A percentile compares a stretch with the other conserved stretches of the same genome.
Conservation (phyloP, 2,113 vertebrate species). For the Gadus chalcogrammus region DNA sequence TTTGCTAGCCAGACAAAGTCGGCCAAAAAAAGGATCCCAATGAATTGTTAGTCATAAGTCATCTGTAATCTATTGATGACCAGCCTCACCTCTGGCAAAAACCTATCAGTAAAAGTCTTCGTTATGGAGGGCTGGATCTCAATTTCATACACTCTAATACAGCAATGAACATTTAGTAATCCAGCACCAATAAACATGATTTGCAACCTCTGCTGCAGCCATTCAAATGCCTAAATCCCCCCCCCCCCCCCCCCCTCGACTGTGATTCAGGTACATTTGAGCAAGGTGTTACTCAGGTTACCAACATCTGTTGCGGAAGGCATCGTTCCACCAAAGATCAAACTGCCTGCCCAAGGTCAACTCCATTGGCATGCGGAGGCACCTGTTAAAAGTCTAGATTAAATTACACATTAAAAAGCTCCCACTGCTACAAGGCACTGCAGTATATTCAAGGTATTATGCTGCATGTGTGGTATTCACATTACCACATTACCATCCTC, state of each 20-base stretch:
- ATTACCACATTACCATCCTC: neutral
- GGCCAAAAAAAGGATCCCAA: no score
- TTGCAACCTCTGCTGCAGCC: slow-evolving; percentile 32
- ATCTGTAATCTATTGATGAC: neutral
- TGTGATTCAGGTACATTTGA: slow-evolving; percentile 44
- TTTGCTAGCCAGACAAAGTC: no score
- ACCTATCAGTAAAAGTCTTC: slow-evolving; percentile 37
- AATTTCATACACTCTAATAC: slow-evolving; percentile 37
- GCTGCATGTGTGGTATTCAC: slow-evolving; percentile 10
- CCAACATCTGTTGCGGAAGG: slow-evolving; percentile 42
- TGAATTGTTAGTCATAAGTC: no score
- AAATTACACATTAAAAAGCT: slow-evolving; percentile 45
- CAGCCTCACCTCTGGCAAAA: slow-evolving; percentile 15
- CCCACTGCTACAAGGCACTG: slow-evolving; percentile 8
- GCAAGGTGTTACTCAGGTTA: slow-evolving; percentile 39
- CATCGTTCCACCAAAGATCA: slow-evolving; percentile 32
- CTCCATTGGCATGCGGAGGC: slow-evolving; percentile 17
- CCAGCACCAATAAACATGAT: slow-evolving; percentile 52
- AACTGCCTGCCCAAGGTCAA: slow-evolving; percentile 24
- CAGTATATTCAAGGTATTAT: slow-evolving; percentile 18
- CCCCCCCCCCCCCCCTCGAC: slow-evolving; percentile 50
- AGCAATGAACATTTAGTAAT: slow-evolving; percentile 39
- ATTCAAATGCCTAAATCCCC: slow-evolving; percentile 44
- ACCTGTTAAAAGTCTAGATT: slow-evolving; percentile 49
- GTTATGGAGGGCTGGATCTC: slow-evolving; percentile 15